Percentiles rank a stretch among this genome's conserved stretches.
Conservation (phyloP, 2,113 vertebrate genomes). For the Laterallus jamaicensis region DNA sequence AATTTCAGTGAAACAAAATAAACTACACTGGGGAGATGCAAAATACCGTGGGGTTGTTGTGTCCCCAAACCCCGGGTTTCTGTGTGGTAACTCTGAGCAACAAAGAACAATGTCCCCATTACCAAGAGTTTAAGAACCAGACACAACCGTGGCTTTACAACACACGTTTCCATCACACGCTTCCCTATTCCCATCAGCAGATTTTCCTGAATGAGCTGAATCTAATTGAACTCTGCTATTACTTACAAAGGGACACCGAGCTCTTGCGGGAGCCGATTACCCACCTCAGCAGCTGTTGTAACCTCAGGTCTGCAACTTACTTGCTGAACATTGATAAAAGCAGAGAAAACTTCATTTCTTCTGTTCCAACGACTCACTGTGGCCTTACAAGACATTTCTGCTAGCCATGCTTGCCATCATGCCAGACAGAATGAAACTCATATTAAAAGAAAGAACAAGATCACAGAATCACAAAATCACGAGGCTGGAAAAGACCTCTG, state of each 20-base stretch:
- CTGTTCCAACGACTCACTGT: background rate
- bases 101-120: background rate
- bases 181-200: background rate
- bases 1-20: background rate
- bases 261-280: background rate
- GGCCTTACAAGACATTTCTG: background rate
- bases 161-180: background rate
- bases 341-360: background rate
- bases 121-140: background rate
- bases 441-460: background rate
- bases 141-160: background rate
- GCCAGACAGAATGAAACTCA: background rate
- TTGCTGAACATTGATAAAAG: background rate
- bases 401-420: background rate
- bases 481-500: too few relatives aligned
- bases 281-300: background rate
- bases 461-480: too few relatives aligned
- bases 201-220: background rate
- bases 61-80: background rate
- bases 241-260: background rate
- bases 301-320: background rate
- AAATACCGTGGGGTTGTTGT: accelerated
- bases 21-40: background rate
- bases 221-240: background rate
- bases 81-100: background rate